A percentile compares a stretch with the other conserved stretches of the same genome.
These are phyloP conservation scores for Acanthisitta chloris DNA, from an alignment of 2,113 vertebrate species.

Conservation along the genomic window DNA sequence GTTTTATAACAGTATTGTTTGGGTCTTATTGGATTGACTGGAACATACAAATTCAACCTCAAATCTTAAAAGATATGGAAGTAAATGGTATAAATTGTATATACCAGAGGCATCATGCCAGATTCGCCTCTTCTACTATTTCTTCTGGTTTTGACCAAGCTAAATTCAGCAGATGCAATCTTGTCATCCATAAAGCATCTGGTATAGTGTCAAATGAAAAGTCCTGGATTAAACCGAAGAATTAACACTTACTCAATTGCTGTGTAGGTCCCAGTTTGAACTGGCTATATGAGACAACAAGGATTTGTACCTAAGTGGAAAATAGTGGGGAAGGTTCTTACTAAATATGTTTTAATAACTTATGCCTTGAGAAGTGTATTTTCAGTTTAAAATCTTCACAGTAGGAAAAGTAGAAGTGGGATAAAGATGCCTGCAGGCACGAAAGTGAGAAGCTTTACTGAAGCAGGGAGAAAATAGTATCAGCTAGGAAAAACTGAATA, in stretches of 20 bases:
- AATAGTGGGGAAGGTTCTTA: background rate
- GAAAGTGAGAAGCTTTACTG: background rate
- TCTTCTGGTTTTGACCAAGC: background rate
- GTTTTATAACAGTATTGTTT: background rate
- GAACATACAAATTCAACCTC: background rate
- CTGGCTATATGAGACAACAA: background rate
- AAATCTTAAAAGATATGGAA: background rate
- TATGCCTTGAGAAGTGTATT: background rate
- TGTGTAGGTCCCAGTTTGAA: background rate
- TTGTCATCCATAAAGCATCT: background rate
- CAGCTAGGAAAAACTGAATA: background rate
- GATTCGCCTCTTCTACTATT: background rate
- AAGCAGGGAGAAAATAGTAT: background rate
- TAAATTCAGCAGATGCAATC: background rate
- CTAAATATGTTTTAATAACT: background rate
- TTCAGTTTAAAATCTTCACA: background rate
- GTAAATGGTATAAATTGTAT: background rate
- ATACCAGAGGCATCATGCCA: background rate
- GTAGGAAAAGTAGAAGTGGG: background rate
- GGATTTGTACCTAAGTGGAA: background rate
- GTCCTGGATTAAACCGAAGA: background rate
- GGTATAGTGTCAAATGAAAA: background rate
- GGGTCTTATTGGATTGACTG: background rate
- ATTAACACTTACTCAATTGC: background rate
- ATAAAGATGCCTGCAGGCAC: background rate